Conservation (phyloP, 2,888 invertebrate genomes). For the Xestoiulus laeticollis region DNA sequence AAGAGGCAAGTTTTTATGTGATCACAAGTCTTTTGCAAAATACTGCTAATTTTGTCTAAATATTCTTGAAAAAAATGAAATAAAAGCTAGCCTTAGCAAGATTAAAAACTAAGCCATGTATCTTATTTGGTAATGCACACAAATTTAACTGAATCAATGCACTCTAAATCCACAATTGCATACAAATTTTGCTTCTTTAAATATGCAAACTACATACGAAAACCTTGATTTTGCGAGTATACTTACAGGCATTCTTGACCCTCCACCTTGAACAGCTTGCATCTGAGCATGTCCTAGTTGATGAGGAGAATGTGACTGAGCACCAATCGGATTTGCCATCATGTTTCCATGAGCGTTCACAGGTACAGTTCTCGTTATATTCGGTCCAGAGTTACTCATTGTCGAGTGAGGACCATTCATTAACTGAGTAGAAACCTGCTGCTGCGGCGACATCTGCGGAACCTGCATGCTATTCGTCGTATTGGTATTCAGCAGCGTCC, state of each 20-base stretch:
- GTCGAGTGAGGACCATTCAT: conserved; percentile 61
- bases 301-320: conserved; percentile 57
- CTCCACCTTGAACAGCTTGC: conserved; percentile 50
- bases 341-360: conserved; percentile 56
- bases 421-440: conserved; percentile 58
- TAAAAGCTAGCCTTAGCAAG: no score
- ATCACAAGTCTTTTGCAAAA: no score
- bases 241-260: conserved; percentile 51
- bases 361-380: conserved; percentile 47
- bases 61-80: no score
- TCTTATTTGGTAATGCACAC: no score
- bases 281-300: conserved; percentile 56
- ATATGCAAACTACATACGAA: neutral
- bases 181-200: no score
- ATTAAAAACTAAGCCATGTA: no score
- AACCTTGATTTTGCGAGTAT: neutral
- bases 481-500: conserved; percentile 56
- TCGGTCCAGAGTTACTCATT: conserved; percentile 54
- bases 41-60: no score
- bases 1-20: no score
- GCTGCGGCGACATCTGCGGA: conserved; percentile 55
- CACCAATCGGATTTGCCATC: conserved; percentile 55
- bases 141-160: no score
- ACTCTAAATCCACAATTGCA: no score
- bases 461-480: conserved; percentile 57